phyloP scores from a whole-genome alignment of 2,888 invertebrate genomes.

The Rhimphoctona megacephalus region DNA sequence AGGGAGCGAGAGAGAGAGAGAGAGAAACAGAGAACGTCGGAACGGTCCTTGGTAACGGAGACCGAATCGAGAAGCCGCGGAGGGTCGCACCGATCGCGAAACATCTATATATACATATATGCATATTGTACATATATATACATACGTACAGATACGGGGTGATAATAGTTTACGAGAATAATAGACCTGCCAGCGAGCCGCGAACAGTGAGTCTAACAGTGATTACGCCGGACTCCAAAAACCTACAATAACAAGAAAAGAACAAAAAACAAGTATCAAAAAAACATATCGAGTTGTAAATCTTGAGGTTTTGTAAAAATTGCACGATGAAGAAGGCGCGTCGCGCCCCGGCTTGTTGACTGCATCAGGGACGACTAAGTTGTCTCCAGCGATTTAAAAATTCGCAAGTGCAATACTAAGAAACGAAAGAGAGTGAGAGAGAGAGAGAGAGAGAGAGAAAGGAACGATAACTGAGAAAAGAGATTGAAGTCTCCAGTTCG shows the following conservation, averaged over 20 bases:
- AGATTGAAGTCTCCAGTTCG: not conserved
- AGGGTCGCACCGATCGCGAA: conserved; percentile 68
- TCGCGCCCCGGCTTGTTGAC: conserved; percentile 73
- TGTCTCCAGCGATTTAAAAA: conserved; percentile 41
- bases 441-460: not conserved
- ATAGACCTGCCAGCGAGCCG: conserved; percentile 37
- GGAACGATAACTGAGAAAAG: not conserved
- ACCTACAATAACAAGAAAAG: conserved; percentile 29
- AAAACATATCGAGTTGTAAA: conserved; percentile 1
- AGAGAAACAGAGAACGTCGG: conserved; percentile 53
- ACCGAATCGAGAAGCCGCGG: conserved; percentile 64
- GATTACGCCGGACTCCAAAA: conserved; percentile 27
- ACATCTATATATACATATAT: conserved; percentile 32
- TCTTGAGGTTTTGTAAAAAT: conserved; percentile 20
- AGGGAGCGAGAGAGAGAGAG: conserved; percentile 33
- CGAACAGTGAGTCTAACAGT: conserved; percentile 19
- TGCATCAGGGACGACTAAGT: conserved; percentile 64
- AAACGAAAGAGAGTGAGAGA: not conserved
- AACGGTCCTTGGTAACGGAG: conserved; percentile 67
- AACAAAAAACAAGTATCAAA: conserved; percentile 34
- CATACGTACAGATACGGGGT: conserved; percentile 28
- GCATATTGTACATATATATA: conserved; percentile 16
- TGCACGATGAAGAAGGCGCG: conserved; percentile 73
- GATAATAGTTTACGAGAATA: conserved; percentile 33
- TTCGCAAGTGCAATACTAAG: not conserved